phyloP scores from a whole-genome alignment of 2,797 vertebrate genomes.

The Enteromius thamalakanensis region DNA sequence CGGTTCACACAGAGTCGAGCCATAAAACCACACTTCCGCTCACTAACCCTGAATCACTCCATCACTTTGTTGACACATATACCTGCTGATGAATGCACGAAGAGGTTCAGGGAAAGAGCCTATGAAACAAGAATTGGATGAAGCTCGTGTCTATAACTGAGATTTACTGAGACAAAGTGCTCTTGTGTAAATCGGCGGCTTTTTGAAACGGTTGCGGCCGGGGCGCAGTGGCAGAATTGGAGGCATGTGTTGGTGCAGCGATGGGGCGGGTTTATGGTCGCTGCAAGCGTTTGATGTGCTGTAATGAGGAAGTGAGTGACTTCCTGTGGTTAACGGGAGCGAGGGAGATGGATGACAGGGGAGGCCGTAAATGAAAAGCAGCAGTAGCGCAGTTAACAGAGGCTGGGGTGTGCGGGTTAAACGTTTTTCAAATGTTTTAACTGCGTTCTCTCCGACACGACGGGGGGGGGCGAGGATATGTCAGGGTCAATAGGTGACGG shows the following conservation, averaged over 20 bases:
- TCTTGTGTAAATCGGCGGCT: constrained; percentile 52
- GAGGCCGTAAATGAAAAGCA: constrained; percentile 61
- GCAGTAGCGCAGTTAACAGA: constrained; percentile 52
- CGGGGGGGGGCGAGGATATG: constrained; percentile 48
- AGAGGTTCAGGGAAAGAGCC: constrained; percentile 1
- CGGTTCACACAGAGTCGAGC: constrained; percentile 46
- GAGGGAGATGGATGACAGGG: constrained; percentile 62
- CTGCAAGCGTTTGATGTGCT: constrained; percentile 86
- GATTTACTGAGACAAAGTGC: constrained; percentile 30
- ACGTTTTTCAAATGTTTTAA: constrained; percentile 47
- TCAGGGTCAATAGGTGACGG: constrained; percentile 44
- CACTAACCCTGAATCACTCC: constrained; percentile 59
- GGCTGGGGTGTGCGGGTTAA: constrained; percentile 51
- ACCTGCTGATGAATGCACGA: constrained; percentile 23
- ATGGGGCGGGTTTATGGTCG: constrained; percentile 87
- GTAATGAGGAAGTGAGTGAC: constrained; percentile 92
- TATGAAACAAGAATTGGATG: constrained; percentile 41
- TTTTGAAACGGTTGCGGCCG: constrained; percentile 76
- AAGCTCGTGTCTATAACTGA: constrained; percentile 37
- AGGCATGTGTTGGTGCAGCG: constrained; percentile 88
- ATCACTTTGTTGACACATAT: constrained; percentile 65
- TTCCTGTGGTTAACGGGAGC: constrained; percentile 87
- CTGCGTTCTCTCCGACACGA: constrained; percentile 35
- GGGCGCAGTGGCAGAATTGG: constrained; percentile 86
- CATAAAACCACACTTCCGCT: constrained; percentile 61